These are phyloP conservation scores for Dynastes grantii DNA, from an alignment of 2,888 invertebrate species.

Conservation along the genomic window DNA sequence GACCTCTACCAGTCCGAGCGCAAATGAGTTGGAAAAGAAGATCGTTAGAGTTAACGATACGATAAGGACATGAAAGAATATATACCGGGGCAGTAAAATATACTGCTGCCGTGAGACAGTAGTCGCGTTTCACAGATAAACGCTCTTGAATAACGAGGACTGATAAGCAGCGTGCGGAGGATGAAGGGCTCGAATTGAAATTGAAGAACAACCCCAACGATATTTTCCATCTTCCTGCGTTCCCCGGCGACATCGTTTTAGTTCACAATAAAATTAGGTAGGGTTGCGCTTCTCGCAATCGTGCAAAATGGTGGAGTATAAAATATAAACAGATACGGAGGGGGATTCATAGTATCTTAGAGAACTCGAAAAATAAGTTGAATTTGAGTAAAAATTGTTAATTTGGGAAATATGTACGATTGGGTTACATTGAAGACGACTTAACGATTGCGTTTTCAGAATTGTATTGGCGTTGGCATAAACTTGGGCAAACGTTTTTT, in stretches of 20 bases:
- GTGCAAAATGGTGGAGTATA: not conserved
- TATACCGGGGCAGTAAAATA: constrained; percentile 45
- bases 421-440: too few species aligned
- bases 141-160: constrained; percentile 47
- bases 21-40: constrained; percentile 67
- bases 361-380: not conserved
- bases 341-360: not conserved
- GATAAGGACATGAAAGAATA: constrained; percentile 63
- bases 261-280: constrained; percentile 27
- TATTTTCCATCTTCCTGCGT: constrained; percentile 11
- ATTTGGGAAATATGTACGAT: too few species aligned
- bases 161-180: constrained; percentile 31
- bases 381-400: not conserved
- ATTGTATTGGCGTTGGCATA: too few species aligned
- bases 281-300: constrained; percentile 16
- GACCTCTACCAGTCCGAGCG: constrained; percentile 56
- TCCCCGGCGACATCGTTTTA: not conserved
- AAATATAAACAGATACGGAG: not conserved
- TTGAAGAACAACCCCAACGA: constrained; percentile 35
- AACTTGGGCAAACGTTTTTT: too few species aligned
- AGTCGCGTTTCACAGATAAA: constrained; percentile 56
- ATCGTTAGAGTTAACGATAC: constrained; percentile 68
- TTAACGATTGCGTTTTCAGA: too few species aligned
- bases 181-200: constrained; percentile 40
- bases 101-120: constrained; percentile 55